phyloP scores from a whole-genome alignment of 2,888 invertebrate species.

The Cylindroiulus punctatus region DNA sequence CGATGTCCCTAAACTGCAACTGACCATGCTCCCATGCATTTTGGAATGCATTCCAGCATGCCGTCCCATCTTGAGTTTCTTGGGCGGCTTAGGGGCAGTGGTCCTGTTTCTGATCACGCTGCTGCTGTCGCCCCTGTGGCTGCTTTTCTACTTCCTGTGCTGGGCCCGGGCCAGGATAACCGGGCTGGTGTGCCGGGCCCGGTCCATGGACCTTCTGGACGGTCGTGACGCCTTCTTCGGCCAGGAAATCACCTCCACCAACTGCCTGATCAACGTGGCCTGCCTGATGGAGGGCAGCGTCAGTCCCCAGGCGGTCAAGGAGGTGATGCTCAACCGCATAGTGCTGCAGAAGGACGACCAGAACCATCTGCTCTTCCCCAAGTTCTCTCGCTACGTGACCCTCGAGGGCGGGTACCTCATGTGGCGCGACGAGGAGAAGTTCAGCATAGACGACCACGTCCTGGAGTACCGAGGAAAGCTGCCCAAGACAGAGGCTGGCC shows the following conservation, averaged over 20 bases:
- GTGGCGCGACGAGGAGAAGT: conserved; percentile 42
- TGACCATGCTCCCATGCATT: background rate
- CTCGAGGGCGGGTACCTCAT: conserved; percentile 12
- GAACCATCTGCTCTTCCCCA: conserved; percentile 26
- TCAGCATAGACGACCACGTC: conserved; percentile 48
- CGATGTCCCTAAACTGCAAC: background rate
- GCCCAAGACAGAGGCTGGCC: background rate
- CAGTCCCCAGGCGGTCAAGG: background rate
- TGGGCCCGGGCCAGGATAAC: background rate
- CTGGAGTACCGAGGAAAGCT: background rate
- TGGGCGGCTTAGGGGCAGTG: background rate
- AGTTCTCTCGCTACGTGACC: conserved; percentile 13
- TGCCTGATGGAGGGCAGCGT: background rate
- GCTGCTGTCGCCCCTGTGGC: background rate
- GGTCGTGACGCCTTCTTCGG: background rate
- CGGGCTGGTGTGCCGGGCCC: background rate
- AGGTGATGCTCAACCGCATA: conserved; percentile 20
- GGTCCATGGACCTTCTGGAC: background rate
- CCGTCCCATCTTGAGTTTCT: background rate
- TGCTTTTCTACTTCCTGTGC: conserved; percentile 21
- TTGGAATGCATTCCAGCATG: background rate
- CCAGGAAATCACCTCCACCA: background rate
- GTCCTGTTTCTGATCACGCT: background rate
- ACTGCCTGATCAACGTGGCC: conserved; percentile 21
- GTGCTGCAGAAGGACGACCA: background rate